A percentile compares a stretch with the other conserved stretches of the same genome.
phyloP scores from a whole-genome alignment of 2,113 vertebrate species.

The Pelobates fuscus region DNA sequence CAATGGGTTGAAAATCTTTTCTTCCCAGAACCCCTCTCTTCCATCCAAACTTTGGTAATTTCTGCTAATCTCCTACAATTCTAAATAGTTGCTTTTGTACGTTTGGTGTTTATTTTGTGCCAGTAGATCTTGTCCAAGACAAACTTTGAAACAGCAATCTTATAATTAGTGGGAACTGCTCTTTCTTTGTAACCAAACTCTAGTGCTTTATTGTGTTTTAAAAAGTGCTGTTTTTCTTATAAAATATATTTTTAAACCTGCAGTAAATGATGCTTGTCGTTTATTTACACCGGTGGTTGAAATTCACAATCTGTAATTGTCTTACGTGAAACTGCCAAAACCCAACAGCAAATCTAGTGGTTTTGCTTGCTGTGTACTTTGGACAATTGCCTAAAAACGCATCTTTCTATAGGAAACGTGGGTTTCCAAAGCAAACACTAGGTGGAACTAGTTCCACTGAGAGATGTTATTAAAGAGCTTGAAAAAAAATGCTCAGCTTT shows the following conservation, averaged over 20 bases:
- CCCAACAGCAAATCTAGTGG: background rate
- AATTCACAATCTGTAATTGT: constrained; percentile 15
- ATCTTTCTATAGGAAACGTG: background rate
- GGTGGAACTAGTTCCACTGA: no score
- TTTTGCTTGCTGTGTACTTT: background rate
- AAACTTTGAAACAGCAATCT: constrained; percentile 71
- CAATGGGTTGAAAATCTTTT: no score
- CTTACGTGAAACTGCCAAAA: constrained; percentile 22
- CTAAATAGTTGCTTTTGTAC: constrained; percentile 70
- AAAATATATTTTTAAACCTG: constrained; percentile 4
- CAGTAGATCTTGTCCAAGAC: constrained; percentile 69
- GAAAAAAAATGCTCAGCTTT: no score
- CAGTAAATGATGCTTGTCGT: constrained; percentile 41
- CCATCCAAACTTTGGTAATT: no score
- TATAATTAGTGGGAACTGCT: constrained; percentile 60
- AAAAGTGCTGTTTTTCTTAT: background rate
- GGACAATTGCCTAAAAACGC: no score
- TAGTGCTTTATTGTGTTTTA: constrained; percentile 45
- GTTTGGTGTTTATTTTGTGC: constrained; percentile 68
- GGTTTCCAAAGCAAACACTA: no score
- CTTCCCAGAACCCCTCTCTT: no score
- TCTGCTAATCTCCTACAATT: no score
- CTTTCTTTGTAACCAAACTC: constrained; percentile 59
- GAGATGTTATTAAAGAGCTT: no score
- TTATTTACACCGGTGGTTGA: constrained; percentile 18